Percentiles rank a stretch among this genome's conserved stretches.
Conservation (phyloP, 2,888 invertebrate genomes). For the Abrostola tripartita region DNA sequence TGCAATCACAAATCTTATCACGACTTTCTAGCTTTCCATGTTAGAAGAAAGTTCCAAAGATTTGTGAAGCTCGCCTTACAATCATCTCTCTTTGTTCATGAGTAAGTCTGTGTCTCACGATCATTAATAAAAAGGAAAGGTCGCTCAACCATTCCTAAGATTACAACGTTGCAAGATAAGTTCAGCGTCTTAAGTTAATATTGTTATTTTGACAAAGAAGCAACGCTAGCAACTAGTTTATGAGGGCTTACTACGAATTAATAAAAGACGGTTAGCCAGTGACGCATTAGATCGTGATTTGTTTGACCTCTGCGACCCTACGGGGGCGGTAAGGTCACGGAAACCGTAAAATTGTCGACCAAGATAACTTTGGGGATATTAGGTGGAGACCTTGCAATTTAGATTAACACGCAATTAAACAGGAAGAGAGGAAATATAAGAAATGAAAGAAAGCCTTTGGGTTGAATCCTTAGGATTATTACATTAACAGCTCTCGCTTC, state of each 20-base stretch:
- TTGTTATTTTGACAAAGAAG: conserved; percentile 8
- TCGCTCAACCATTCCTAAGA: conserved; percentile 7
- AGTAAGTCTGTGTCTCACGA: not conserved
- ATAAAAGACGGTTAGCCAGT: conserved; percentile 11
- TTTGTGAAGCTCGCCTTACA: not conserved
- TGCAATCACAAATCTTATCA: not conserved
- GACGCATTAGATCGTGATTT: conserved; percentile 31
- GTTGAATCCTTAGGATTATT: not conserved
- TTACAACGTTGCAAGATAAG: conserved; percentile 12
- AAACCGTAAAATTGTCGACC: conserved; percentile 35
- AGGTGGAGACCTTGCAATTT: conserved; percentile 23
- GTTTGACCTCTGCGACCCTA: conserved; percentile 37
- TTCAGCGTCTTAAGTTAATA: conserved; percentile 10
- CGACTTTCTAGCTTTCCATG: not conserved
- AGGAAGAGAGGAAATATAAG: conserved; percentile 1
- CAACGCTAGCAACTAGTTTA: conserved; percentile 19
- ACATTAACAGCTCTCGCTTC: not conserved
- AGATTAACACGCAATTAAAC: conserved; percentile 30
- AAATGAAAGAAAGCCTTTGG: conserved; percentile 7
- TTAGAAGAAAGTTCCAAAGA: not conserved
- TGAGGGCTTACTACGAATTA: conserved; percentile 7
- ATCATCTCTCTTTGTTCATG: not conserved
- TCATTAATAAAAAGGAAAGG: conserved; percentile 16
- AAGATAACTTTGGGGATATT: conserved; percentile 26
- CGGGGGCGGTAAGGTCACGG: conserved; percentile 45